Evolutionary conservation across 2,888 invertebrate genomes (phyloP).

Genomic region (Sesia apiformis): DNA sequence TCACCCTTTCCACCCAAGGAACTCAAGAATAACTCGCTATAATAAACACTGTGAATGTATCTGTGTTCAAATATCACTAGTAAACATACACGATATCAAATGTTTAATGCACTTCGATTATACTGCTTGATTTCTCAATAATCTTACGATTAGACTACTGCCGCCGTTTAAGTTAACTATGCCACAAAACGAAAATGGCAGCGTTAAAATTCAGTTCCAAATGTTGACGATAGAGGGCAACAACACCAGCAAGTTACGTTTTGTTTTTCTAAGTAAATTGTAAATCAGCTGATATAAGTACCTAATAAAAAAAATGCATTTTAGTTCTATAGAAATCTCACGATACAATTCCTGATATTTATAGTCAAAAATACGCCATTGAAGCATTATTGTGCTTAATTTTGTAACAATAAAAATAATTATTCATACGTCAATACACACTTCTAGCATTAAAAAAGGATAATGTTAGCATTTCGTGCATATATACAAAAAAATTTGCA

Average conservation of each 20-base stretch:
- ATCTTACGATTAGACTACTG: conserved; percentile 34
- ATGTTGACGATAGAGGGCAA: conserved; percentile 9
- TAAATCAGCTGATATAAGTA: no score
- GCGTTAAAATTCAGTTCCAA: conserved; percentile 36
- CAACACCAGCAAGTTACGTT: neutral
- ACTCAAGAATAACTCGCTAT: conserved; percentile 47
- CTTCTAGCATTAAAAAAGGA: no score
- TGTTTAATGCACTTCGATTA: conserved; percentile 33
- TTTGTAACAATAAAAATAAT: no score
- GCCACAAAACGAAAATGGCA: conserved; percentile 75
- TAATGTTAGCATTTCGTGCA: no score
- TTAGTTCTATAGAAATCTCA: no score
- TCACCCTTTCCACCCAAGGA: conserved; percentile 62
- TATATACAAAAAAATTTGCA: no score
- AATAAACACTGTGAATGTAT: conserved; percentile 29
- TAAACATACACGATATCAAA: conserved; percentile 30
- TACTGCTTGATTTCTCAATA: conserved; percentile 31
- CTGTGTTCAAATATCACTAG: conserved; percentile 24
- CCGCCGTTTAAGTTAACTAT: conserved; percentile 52
- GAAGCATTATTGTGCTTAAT: no score
- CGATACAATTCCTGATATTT: no score
- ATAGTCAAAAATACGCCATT: no score
- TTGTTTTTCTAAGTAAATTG: no score
- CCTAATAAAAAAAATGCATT: no score
- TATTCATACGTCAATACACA: no score